Evolutionary conservation across 2,888 invertebrate genomes (phyloP), one percentile per base, ranked within the genome.

Genomic region (Acleris laterana): DNA sequence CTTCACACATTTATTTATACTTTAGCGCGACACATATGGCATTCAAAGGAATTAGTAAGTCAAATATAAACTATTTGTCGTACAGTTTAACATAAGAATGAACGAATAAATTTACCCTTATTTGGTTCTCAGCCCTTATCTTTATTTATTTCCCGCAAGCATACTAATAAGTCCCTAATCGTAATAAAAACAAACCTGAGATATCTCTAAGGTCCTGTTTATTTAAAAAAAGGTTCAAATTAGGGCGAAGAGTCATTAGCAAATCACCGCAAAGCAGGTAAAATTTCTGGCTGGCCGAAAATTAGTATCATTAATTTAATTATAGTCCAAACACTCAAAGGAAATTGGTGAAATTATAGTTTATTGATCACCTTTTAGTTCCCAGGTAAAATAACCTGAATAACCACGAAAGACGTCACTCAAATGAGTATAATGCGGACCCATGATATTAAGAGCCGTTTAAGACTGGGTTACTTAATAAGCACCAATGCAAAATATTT

Each of bases 251-350:
- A 71, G 76, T 85, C 85, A 88, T 88, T 87, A 88, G 83, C 88
- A 83, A 88, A 88, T 88, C 86, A 84, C 78, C 74, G 76, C 69
- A 75, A 73, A 76, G 74, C 90, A 89, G 90, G 90, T 89, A 90
- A 80, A 79, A 77, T 89, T 86, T 83, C 82, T 83, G 71, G 69
- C 77, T 80, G 80, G 75, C 78, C 83, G 74, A 73, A 81, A 90
- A 88, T 88, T 86, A 83, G 83, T 81, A 76, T 82, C 80, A 92
- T 91, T 90, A 89, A 82, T 77, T 85, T 92, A 92, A 92, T 92
- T 91, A 92, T 88, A 89, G 83, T 83, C 85, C 74, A 85, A 89
- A 86, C 82, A 87, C 73, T 42, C 32, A 50, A 42, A 66, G 46
- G 50, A 62, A 66, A 66, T 66, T 66, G 51, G 61, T 66, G 52